These are phyloP conservation scores for Spialia ferax DNA, from an alignment of 2,888 invertebrate species.

Conservation along the genomic window DNA sequence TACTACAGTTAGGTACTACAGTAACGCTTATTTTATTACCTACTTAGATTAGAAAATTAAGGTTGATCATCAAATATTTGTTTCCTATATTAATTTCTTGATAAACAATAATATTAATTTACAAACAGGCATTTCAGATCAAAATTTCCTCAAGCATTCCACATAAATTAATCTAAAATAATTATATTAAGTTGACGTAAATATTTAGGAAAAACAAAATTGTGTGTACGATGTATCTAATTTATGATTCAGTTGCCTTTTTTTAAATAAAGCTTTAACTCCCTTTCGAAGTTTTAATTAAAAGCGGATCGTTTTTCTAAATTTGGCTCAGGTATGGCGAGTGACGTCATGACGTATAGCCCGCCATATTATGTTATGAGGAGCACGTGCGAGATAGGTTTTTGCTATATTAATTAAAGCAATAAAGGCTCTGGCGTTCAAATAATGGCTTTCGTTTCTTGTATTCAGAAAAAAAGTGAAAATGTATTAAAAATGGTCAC, in stretches of 20 bases:
- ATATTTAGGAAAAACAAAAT: background rate
- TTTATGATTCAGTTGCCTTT: no score
- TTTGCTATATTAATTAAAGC: conserved; percentile 39
- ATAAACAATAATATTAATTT: no score
- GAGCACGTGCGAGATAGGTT: conserved; percentile 33
- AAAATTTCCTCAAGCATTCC: no score
- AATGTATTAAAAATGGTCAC: no score
- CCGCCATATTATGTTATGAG: conserved; percentile 29
- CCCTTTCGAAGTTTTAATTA: conserved; percentile 20
- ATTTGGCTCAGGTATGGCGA: conserved; percentile 29
- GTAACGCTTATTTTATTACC: no score
- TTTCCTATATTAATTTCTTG: no score
- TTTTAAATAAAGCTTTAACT: conserved; percentile 14
- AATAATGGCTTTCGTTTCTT: conserved; percentile 11
- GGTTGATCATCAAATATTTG: no score
- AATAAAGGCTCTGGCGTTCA: conserved; percentile 31
- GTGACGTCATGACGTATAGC: conserved; percentile 35
- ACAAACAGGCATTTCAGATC: no score
- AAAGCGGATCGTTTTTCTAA: conserved; percentile 31
- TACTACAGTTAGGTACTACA: no score
- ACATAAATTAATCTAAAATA: no score
- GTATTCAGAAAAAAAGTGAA: background rate
- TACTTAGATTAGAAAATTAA: no score
- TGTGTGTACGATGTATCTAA: background rate
- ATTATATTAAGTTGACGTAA: no score